These are phyloP conservation scores for Hemichromis elongatus DNA, from an alignment of 2,113 vertebrate genomes.

Conservation along the genomic window DNA sequence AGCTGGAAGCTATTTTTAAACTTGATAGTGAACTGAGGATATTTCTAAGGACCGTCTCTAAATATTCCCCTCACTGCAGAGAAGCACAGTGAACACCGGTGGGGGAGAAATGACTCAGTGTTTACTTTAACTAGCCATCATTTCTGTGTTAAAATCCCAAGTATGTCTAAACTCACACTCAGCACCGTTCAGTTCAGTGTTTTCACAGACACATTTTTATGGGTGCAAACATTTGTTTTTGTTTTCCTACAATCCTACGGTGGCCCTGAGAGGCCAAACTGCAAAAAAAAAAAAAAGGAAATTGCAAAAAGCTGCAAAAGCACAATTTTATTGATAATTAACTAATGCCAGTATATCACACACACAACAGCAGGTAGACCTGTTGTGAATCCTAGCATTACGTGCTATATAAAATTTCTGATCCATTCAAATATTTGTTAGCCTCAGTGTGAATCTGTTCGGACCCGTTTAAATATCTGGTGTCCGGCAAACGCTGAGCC, in stretches of 20 bases:
- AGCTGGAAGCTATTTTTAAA: background rate
- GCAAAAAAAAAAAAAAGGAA: background rate
- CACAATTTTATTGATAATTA: background rate
- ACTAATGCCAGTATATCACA: background rate
- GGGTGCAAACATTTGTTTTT: background rate
- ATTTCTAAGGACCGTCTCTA: background rate
- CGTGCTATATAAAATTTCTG: background rate
- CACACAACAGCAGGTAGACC: background rate
- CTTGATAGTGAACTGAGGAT: background rate
- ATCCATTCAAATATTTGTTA: background rate
- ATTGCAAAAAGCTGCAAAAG: background rate
- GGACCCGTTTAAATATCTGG: background rate
- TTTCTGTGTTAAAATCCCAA: background rate
- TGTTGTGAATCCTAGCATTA: background rate
- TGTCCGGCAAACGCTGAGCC: background rate
- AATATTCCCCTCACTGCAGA: background rate
- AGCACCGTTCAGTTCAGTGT: background rate
- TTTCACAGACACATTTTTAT: background rate
- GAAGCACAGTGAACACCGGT: background rate
- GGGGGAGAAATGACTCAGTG: background rate
- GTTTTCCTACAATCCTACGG: background rate
- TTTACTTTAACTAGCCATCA: background rate
- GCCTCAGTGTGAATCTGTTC: background rate
- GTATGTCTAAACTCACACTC: background rate
- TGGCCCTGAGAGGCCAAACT: background rate